phyloP scores from a whole-genome alignment of 2,797 vertebrate genomes.

The Setipinna tenuifilis region DNA sequence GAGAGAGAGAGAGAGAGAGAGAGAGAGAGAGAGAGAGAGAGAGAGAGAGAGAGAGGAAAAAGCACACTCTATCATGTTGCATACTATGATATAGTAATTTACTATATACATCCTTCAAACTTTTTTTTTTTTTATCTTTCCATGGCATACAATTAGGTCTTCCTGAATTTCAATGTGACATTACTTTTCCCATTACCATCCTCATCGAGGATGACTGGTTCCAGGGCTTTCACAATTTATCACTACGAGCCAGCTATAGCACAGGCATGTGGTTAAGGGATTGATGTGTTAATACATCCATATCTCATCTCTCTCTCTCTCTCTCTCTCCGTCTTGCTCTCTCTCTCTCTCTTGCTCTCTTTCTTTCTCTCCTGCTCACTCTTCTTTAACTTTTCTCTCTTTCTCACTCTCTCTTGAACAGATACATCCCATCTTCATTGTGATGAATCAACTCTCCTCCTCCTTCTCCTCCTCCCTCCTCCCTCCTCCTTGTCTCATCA shows the following conservation, averaged over 20 bases:
- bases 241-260: neutral
- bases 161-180: neutral
- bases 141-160: neutral
- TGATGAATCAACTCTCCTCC: conserved; percentile 54
- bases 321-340: conserved; percentile 17
- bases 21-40: no score
- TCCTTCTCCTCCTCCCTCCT: conserved; percentile 40
- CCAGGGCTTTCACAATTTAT: conserved; percentile 48
- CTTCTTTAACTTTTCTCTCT: conserved; percentile 40
- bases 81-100: neutral
- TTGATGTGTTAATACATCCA: conserved; percentile 37
- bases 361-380: neutral
- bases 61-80: neutral
- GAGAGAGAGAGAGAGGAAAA: no score
- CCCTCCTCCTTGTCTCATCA: conserved; percentile 48
- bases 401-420: conserved; percentile 47
- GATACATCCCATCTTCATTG: conserved; percentile 56
- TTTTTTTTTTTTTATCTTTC: no score
- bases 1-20: neutral
- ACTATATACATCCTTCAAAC: no score
- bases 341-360: conserved; percentile 31
- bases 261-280: conserved; percentile 22
- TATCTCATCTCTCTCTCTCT: conserved; percentile 13
- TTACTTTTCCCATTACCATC: conserved; percentile 23
- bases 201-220: conserved; percentile 34